Conservation (phyloP, 2,797 vertebrate genomes). For the Cheirogaleus major region DNA sequence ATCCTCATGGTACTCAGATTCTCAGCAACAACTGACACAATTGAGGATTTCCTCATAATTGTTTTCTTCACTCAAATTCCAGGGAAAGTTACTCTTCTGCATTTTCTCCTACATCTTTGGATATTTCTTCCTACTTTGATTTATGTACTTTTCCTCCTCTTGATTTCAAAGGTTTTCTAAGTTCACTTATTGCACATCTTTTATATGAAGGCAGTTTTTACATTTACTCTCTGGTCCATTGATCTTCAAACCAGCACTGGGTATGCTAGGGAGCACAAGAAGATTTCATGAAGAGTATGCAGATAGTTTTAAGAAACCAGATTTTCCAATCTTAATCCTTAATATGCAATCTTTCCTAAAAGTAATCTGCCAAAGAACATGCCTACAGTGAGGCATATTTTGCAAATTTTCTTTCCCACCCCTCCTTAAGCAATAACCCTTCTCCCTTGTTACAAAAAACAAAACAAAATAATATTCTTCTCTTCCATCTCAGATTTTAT, state of each 20-base stretch:
- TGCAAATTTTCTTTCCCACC: background rate
- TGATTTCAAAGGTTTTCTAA: background rate
- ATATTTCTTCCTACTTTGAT: background rate
- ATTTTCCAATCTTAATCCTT: background rate
- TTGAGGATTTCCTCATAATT: background rate
- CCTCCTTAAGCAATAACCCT: background rate
- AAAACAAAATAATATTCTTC: background rate
- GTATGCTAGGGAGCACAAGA: background rate
- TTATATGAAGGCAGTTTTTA: background rate
- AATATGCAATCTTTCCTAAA: background rate
- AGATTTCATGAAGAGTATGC: background rate
- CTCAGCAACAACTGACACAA: too few species aligned
- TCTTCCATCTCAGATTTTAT: background rate
- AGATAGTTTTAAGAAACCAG: background rate
- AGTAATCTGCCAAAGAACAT: background rate
- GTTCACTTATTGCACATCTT: background rate
- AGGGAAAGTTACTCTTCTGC: background rate
- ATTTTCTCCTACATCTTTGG: background rate
- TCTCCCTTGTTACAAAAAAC: background rate
- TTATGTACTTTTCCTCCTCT: background rate
- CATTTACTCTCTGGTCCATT: background rate
- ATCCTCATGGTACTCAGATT: background rate
- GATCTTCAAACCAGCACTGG: background rate
- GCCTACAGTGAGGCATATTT: background rate
- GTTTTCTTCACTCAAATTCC: background rate